These are phyloP conservation scores for Solenodon paradoxus DNA, from an alignment of 2,113 vertebrate genomes.

Conservation along the genomic window DNA sequence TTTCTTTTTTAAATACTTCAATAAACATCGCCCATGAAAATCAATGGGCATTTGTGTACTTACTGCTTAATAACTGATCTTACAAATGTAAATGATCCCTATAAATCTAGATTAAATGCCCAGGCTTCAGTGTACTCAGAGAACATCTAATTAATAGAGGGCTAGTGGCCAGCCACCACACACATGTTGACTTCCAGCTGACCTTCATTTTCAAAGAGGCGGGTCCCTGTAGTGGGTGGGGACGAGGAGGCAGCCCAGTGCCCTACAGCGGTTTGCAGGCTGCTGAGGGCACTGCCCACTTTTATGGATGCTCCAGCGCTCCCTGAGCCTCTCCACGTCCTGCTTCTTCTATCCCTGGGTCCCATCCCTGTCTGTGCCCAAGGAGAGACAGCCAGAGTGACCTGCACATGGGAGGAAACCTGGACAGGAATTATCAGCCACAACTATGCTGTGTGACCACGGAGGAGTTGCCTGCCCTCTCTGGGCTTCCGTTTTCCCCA, in stretches of 20 bases:
- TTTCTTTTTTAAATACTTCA: constrained; percentile 67
- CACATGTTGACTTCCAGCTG: constrained; percentile 49
- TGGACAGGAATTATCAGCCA: not conserved
- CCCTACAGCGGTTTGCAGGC: not conserved
- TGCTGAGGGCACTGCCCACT: not conserved
- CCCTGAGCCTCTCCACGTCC: not conserved
- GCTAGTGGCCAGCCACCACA: constrained; percentile 34
- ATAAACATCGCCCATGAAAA: constrained; percentile 67
- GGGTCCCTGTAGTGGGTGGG: not conserved
- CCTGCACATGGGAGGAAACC: no score
- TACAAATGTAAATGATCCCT: constrained; percentile 71
- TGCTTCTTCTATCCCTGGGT: no score
- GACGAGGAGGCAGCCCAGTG: not conserved
- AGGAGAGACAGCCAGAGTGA: not conserved
- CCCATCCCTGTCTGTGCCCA: not conserved
- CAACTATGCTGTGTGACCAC: not conserved
- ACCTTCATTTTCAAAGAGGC: not conserved
- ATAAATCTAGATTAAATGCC: constrained; percentile 74
- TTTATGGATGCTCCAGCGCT: not conserved
- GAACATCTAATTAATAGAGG: constrained; percentile 70
- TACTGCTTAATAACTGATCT: constrained; percentile 66
- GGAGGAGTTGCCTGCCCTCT: not conserved
- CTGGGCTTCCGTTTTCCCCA: not conserved
- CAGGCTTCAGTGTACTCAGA: constrained; percentile 61
- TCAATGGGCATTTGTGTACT: constrained; percentile 63